phyloP scores from a whole-genome alignment of 1,140 invertebrate genomes.

The Lepidotrigona ventralis region DNA sequence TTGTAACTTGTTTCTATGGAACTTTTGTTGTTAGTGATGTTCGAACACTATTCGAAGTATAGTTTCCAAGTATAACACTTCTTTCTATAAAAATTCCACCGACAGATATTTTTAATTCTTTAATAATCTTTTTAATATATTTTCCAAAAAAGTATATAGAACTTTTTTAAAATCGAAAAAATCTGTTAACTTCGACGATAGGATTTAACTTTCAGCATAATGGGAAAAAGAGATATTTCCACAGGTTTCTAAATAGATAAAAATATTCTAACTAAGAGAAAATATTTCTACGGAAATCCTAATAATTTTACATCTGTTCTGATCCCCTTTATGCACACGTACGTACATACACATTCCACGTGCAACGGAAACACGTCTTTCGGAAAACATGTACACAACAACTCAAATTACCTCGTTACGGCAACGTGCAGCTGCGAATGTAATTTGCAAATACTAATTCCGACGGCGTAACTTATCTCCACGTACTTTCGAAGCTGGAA shows the following conservation, averaged over 20 bases:
- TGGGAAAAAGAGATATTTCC: no score
- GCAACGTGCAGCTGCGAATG: conserved; percentile 22
- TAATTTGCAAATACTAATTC: conserved; percentile 38
- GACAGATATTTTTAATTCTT: no score
- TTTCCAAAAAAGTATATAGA: no score
- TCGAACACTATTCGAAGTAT: no score
- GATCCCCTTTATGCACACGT: background rate
- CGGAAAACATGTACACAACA: conserved; percentile 6
- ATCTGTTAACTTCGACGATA: no score
- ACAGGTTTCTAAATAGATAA: background rate
- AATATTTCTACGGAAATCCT: background rate
- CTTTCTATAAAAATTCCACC: no score
- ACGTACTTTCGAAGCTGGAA: conserved; percentile 18
- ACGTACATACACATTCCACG: background rate
- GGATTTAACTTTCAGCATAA: no score
- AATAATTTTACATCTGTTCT: background rate
- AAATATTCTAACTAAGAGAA: background rate
- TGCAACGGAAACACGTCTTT: background rate
- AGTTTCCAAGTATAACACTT: no score
- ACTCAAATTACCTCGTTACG: conserved; percentile 30
- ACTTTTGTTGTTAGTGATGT: no score
- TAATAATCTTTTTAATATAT: no score
- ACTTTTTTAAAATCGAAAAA: no score
- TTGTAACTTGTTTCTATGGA: no score
- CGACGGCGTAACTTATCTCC: conserved; percentile 20